These are phyloP conservation scores for Lysandra coridon DNA, from an alignment of 2,888 invertebrate species.

Conservation along the genomic window DNA sequence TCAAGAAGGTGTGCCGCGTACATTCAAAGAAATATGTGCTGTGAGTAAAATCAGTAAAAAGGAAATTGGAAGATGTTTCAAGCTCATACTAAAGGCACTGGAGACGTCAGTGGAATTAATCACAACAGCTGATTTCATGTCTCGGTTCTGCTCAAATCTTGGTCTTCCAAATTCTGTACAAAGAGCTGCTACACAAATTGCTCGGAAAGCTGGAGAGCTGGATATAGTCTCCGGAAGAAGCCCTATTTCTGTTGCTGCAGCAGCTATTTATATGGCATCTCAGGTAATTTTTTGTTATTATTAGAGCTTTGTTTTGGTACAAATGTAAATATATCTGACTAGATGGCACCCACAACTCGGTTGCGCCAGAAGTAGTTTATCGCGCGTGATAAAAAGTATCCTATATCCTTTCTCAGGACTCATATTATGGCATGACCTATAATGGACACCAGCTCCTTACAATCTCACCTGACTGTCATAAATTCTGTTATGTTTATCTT, in stretches of 20 bases:
- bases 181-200: conserved; percentile 97
- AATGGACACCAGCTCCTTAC: too few relatives aligned
- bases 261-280: conserved; percentile 99
- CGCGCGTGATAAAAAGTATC: too few relatives aligned
- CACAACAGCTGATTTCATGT: conserved; percentile 99
- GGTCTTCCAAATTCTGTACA: conserved; percentile 93
- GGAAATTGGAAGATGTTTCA: conserved; percentile 99
- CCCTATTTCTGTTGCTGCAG: conserved; percentile 99
- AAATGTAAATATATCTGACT: background rate
- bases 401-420: too few relatives aligned
- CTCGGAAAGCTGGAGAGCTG: conserved; percentile 96
- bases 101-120: conserved; percentile 98
- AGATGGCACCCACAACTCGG: too few relatives aligned
- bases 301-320: background rate
- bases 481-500: too few relatives aligned
- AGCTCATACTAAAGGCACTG: conserved; percentile 95
- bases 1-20: conserved; percentile 98
- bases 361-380: too few relatives aligned
- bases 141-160: conserved; percentile 97
- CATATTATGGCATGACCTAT: too few relatives aligned
- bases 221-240: conserved; percentile 99
- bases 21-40: conserved; percentile 99
- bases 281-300: conserved; percentile 79
- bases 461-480: too few relatives aligned
- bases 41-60: conserved; percentile 99